phyloP scores from a whole-genome alignment of 1,140 invertebrate genomes.

The Aphidius gifuensis region DNA sequence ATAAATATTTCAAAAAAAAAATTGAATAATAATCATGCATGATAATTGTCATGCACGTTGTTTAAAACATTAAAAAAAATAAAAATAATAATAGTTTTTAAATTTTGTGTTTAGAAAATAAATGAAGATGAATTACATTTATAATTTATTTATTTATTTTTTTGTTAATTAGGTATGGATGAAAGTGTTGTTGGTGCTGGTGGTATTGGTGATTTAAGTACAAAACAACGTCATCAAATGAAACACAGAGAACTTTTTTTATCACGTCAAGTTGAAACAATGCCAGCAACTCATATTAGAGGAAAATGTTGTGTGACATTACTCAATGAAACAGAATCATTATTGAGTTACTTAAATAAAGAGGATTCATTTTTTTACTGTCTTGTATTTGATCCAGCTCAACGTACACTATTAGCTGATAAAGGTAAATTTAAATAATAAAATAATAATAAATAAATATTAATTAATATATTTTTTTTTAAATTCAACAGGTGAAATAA shows the following conservation, averaged over 20 bases:
- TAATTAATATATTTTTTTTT: conserved; percentile 14
- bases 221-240: conserved; percentile 88
- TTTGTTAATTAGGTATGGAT: conserved; percentile 51
- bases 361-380: conserved; percentile 99
- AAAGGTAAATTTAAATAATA: conserved; percentile 71
- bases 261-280: conserved; percentile 94
- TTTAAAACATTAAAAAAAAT: too few relatives aligned
- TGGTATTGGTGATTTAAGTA: conserved; percentile 59
- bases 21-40: neutral
- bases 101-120: too few relatives aligned
- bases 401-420: conserved; percentile 97
- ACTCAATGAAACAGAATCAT: conserved; percentile 96
- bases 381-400: conserved; percentile 97
- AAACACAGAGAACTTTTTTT: conserved; percentile 98
- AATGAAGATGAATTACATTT: too few relatives aligned
- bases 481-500: conserved; percentile 56
- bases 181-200: conserved; percentile 52
- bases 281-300: conserved; percentile 96
- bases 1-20: neutral
- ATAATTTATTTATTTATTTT: conserved; percentile 22
- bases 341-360: conserved; percentile 93
- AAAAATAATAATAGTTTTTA: too few relatives aligned
- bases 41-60: too few relatives aligned
- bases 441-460: neutral
- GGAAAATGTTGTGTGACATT: conserved; percentile 98